Evolutionary conservation across 2,113 vertebrate genomes (phyloP), one percentile per base, ranked within the genome.

Genomic region (Herpailurus yagouaroundi): DNA sequence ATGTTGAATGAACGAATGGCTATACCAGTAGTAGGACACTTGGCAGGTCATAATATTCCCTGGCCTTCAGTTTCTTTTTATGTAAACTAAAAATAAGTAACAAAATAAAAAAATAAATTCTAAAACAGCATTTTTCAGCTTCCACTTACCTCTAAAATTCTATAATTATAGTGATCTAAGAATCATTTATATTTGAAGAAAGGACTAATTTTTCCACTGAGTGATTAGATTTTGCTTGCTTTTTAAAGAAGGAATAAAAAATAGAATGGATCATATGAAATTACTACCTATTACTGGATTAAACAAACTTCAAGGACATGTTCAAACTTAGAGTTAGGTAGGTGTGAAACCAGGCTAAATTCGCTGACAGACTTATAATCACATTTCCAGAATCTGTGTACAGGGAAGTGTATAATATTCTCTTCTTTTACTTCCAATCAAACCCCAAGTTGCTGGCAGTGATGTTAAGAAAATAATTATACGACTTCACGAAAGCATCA

Each of bases 321-420:
- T 87, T 95, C 95, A 98, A 98, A 95, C 73, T 98, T 93, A 95
- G 97, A 97, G 71, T 68, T 87, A 85, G 93, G 93, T 92, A 97
- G 97, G 97, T 98, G 98, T 97, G 96, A 99, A 98, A 98, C 92
- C 98, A 98, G 97, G 94, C 97, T 98, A 98, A 98, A 98, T 98
- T 98, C 97, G 96, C 97, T 98, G 98, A 98, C 94, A 97, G 97
- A 95, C 97, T 98, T 98, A 97, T 55, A 97, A 94, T 97, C 95
- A 91, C 91, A 57, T 79, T 97, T 81, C 97, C 97, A 98, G 95
- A 97, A 93, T 89, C 77, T 80, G 88, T 10, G 0, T 93, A 92
- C 85, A 69, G 88, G 96, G 71, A 92, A 84, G 97, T 97, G 92
- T 88, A 94, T 96, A 98, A 95, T 76, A 96, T 94, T 97, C 96